Conservation (phyloP, 2,888 invertebrate species). For the Cheilosia urbana region DNA sequence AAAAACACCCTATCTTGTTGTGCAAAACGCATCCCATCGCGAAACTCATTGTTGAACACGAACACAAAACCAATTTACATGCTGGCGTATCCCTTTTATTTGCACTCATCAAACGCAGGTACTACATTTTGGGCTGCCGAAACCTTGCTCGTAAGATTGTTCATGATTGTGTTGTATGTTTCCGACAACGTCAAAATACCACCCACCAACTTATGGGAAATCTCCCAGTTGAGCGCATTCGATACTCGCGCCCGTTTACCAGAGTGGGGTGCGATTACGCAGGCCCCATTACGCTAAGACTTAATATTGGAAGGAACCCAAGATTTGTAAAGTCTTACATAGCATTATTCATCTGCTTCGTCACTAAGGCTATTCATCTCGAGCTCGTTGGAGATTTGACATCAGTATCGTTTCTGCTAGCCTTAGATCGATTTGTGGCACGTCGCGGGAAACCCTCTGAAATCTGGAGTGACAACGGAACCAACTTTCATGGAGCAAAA, state of each 20-base stretch:
- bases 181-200: neutral
- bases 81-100: slow-evolving; percentile 18
- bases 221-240: slow-evolving; percentile 43
- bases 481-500: slow-evolving; percentile 60
- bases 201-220: slow-evolving; percentile 52
- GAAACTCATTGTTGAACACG: slow-evolving; percentile 9
- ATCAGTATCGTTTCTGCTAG: slow-evolving; percentile 54
- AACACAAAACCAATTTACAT: slow-evolving; percentile 21
- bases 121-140: slow-evolving; percentile 18
- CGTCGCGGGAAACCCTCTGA: slow-evolving; percentile 41
- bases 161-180: slow-evolving; percentile 25
- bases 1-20: slow-evolving; percentile 43
- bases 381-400: slow-evolving; percentile 47
- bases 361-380: slow-evolving; percentile 54
- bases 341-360: slow-evolving; percentile 55
- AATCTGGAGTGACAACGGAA: slow-evolving; percentile 66
- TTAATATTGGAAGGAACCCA: slow-evolving; percentile 41
- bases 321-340: slow-evolving; percentile 46
- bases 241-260: too few species aligned
- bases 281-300: slow-evolving; percentile 38
- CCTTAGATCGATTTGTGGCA: slow-evolving; percentile 51
- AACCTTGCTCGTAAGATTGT: slow-evolving; percentile 19
- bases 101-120: slow-evolving; percentile 19
- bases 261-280: slow-evolving; percentile 50
- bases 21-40: slow-evolving; percentile 13